These are phyloP conservation scores for Callospermophilus lateralis DNA, from an alignment of 2,113 vertebrate species.

Conservation along the genomic window DNA sequence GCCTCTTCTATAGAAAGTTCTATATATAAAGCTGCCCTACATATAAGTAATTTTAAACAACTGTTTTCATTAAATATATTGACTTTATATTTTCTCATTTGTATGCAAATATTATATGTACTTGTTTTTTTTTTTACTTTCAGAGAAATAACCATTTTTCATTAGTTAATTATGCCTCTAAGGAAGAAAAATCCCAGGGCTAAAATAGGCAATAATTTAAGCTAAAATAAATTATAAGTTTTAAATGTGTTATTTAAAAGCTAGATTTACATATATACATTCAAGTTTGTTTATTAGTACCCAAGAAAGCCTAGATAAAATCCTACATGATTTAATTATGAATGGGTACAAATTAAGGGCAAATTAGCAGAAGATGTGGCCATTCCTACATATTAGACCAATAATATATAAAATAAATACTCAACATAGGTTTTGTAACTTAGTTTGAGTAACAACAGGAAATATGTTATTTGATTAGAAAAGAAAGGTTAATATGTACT, in stretches of 20 bases:
- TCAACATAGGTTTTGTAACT: not conserved
- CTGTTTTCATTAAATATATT: conserved; percentile 50
- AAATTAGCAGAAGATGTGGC: not conserved
- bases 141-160: conserved; percentile 67
- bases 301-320: conserved; percentile 18
- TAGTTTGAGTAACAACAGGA: not conserved
- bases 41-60: conserved; percentile 52
- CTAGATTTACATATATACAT: conserved; percentile 46
- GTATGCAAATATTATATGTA: conserved; percentile 57
- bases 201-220: conserved; percentile 56
- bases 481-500: too few relatives aligned
- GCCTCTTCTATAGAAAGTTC: not conserved
- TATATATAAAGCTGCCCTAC: not conserved
- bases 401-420: not conserved
- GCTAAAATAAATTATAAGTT: conserved; percentile 61
- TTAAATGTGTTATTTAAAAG: conserved; percentile 50
- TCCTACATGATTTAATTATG: not conserved
- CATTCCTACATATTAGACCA: not conserved
- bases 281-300: conserved; percentile 46
- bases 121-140: conserved; percentile 57
- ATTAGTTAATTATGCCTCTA: conserved; percentile 69
- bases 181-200: conserved; percentile 61
- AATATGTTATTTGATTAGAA: not conserved
- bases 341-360: not conserved
- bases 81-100: conserved; percentile 70